Evolutionary conservation across 2,888 invertebrate genomes (phyloP), one percentile per base, ranked within the genome.

Genomic region (Pachymerium ferrugineum): DNA sequence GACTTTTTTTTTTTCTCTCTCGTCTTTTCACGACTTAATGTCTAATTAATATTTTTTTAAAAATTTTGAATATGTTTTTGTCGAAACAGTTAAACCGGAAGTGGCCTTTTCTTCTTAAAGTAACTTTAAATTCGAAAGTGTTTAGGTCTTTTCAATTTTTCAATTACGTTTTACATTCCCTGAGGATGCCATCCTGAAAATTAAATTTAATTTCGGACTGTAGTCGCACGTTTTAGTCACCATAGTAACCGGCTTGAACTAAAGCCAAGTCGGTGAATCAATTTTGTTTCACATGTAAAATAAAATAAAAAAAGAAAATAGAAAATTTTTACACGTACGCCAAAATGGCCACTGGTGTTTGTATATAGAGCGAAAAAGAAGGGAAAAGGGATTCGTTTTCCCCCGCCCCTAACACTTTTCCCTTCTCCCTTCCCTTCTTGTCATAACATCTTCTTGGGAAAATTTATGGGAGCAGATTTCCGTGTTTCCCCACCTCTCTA

Each of bases 381-480:
- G 62, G 62, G 62, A 62, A 62, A 62, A 62, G 62, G 62, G 62
- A 62, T 62, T 62, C 62, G 28, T 62, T 62, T 62, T 14, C 10
- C 62, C 47, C 62, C 25, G 12, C 62, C 62, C 62, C 62, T 28
- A 62, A 22, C 62, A 62, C 62, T 62, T 38, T 62, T 62, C 62
- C 62, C 62, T 10, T 62, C 62, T 62, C 62, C 62, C 62, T 62
- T 62, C 62, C 62, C 28, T 54, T 62, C 62, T 62, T 62, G 62
- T 62, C 62, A 62, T 62, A 62, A 62, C 62, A 62, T 62, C 62
- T 62, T 62, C 62, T 28, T 62, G 62, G 12, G 62, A 62, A 62
- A 62, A 62, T 62, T 62, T 62, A 62, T 62, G 62, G 62, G 25
- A 25, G 62, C 62, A 62, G 62, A 62, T 62, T 62, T 62, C 62